Conservation (phyloP, 1,140 invertebrate genomes). For the Heterodera carotae region DNA sequence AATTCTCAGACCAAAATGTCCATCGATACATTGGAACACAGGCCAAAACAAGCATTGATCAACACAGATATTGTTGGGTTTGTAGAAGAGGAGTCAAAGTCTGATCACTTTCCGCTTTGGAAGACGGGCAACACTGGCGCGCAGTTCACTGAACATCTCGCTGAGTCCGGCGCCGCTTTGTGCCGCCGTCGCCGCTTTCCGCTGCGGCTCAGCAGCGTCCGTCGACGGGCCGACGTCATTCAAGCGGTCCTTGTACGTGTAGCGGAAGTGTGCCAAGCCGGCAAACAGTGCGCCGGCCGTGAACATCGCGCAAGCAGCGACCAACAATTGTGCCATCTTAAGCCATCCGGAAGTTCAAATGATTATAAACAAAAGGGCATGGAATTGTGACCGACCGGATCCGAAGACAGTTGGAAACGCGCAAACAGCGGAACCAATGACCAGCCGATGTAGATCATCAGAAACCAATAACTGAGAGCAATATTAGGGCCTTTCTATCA, state of each 20-base stretch:
- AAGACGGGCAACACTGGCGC: constrained; percentile 10
- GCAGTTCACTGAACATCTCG: constrained; percentile 9
- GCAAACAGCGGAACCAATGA: constrained; percentile 17
- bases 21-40: no score
- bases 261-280: neutral
- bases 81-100: neutral
- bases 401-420: constrained; percentile 14
- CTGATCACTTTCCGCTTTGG: constrained; percentile 19
- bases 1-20: no score
- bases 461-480: constrained; percentile 27
- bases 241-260: constrained; percentile 8
- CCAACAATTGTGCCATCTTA: neutral
- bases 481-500: no score
- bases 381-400: neutral
- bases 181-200: neutral
- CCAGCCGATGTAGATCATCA: constrained; percentile 27
- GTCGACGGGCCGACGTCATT: neutral
- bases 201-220: neutral
- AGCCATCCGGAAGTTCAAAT: neutral
- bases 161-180: neutral
- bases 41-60: no score
- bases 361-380: neutral
- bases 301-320: neutral
- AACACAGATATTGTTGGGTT: no score
- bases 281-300: constrained; percentile 1